Percentiles rank a stretch among this genome's conserved stretches.
Evolutionary conservation across 2,888 invertebrate genomes (phyloP).

Genomic region (Ecliptopera silaceata): DNA sequence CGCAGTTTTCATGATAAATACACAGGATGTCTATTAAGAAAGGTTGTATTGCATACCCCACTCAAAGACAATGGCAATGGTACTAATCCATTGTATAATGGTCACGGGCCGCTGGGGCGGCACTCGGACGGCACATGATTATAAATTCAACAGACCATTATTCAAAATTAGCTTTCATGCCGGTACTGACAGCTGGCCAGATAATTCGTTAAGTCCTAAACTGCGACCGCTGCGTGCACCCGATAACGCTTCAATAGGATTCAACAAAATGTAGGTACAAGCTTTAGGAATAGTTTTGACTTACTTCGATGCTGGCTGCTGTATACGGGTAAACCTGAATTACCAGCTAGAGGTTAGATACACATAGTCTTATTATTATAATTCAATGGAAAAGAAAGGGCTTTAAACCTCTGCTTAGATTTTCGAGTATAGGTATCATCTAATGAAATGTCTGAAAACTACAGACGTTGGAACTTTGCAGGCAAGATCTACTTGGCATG

Average conservation of each 20-base stretch:
- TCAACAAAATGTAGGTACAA: slow-evolving; percentile 60
- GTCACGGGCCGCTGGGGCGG: slow-evolving; percentile 28
- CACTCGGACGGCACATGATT: slow-evolving; percentile 38
- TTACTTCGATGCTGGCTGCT: not conserved
- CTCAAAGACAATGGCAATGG: slow-evolving; percentile 36
- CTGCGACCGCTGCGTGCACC: slow-evolving; percentile 70
- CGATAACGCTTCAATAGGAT: slow-evolving; percentile 71
- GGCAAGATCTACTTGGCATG: too few relatives aligned
- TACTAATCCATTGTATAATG: slow-evolving; percentile 35
- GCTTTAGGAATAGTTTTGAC: slow-evolving; percentile 38
- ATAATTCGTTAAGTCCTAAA: slow-evolving; percentile 77
- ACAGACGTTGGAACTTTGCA: not conserved
- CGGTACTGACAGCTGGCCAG: slow-evolving; percentile 65
- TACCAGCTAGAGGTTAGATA: not conserved
- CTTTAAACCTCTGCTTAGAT: too few relatives aligned
- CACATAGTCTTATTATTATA: not conserved
- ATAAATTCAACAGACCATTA: slow-evolving; percentile 54
- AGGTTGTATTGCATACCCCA: slow-evolving; percentile 35
- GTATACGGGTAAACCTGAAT: not conserved
- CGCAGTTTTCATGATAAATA: slow-evolving; percentile 4
- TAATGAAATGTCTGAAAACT: not conserved
- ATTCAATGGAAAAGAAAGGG: not conserved
- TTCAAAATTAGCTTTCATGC: slow-evolving; percentile 73
- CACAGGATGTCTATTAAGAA: slow-evolving; percentile 30
- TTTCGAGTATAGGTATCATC: too few relatives aligned